A percentile compares a stretch with the other conserved stretches of the same genome.
phyloP scores from a whole-genome alignment of 1,140 invertebrate genomes.

The Mesaphorura yosii region DNA sequence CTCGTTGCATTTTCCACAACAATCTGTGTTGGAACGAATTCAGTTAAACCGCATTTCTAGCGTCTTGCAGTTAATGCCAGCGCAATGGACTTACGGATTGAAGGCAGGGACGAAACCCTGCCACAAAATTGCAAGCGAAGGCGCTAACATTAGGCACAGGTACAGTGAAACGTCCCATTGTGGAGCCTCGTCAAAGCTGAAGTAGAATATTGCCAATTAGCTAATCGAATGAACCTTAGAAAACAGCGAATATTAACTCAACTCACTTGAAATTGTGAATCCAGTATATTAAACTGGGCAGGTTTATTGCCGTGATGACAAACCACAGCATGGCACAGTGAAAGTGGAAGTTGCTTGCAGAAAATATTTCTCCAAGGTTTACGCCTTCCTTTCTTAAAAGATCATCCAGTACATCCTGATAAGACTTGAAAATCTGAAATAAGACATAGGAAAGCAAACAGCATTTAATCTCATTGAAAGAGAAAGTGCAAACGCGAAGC shows the following conservation, averaged over 20 bases:
- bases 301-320: conserved; percentile 13
- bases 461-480: neutral
- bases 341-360: conserved; percentile 25
- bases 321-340: conserved; percentile 20
- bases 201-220: neutral
- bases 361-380: conserved; percentile 11
- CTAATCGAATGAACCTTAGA: neutral
- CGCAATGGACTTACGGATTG: conserved; percentile 16
- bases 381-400: conserved; percentile 14
- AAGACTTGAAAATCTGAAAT: conserved; percentile 27
- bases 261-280: conserved; percentile 15
- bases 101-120: conserved; percentile 24
- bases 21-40: conserved; percentile 9
- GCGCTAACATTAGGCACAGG: conserved; percentile 17
- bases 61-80: neutral
- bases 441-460: neutral
- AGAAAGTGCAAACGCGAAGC: neutral
- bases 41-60: neutral
- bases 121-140: conserved; percentile 24
- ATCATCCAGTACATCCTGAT: conserved; percentile 27
- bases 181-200: conserved; percentile 6
- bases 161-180: conserved; percentile 28
- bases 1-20: conserved; percentile 25
- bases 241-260: neutral
- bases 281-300: conserved; percentile 21